Evolutionary conservation across 1,140 invertebrate species (phyloP), one percentile per base, ranked within the genome.

Genomic region (Ericerus pela): DNA sequence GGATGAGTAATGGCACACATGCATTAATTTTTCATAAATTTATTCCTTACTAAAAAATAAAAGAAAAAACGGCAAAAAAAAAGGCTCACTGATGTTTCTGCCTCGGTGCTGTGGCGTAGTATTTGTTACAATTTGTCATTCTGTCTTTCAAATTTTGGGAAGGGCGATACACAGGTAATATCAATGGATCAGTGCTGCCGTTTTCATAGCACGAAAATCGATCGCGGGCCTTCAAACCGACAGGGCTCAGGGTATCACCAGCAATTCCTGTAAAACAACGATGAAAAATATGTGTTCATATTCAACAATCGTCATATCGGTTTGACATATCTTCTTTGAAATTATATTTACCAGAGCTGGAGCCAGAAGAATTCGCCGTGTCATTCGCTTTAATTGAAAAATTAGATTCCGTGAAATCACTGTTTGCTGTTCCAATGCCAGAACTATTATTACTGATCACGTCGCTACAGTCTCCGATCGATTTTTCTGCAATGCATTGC

Each of bases 381-480:
- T 47, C 41, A 24, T 47, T 47, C 3, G 26, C 41, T 47, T 47
- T 47, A 8, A 47, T 8, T 5, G 3, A 18, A 24, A 47, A 47
- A 47, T 47, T 85, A 2, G 66, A 65, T 1, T 68, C 66, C 26
- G 82, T 86, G 12, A 82, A 85, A 65, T 89, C 86, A 38, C 85
- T 89, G 67, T 86, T 87, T 58, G 82, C 81, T 11, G 88, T 91
- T 55, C 88, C 87, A 38, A 91, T 86, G 38, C 88, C 88, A 58
- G 85, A 88, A 66, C 85, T 89, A 69, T 47, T 47, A 16, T 91
- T 87, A 70, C 84, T 88, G 65, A 89, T 85, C 64, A 89, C 84
- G 71, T 91, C 87, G 69, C 85, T 87, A 53, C 83, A 81, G 66
- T 90, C 87, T 56, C 85, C 85, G 62, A 85, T 75, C 65, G 82